Evolutionary conservation across 2,113 vertebrate genomes (phyloP), one percentile per base, ranked within the genome.

Genomic region (Panthera leo): DNA sequence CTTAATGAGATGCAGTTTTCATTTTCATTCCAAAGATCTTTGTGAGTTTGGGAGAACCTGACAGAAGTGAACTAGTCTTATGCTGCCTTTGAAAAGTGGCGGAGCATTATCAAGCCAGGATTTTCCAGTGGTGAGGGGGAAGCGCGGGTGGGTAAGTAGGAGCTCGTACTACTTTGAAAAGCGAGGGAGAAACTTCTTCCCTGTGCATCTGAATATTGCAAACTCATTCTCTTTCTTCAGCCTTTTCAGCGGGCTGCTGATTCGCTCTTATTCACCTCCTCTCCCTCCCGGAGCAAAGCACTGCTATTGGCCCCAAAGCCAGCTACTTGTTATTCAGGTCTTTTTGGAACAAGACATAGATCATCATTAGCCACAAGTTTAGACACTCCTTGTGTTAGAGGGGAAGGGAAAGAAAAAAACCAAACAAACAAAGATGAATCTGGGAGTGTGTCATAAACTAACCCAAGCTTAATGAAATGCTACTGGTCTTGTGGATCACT

Each of bases 1-100:
- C 58, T 94, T 95, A 92, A 91, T 92, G 61, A 91, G 92, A 95
- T 36, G 70, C 31, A 79, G 16, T 86, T 88, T 95, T 96, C 19
- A 25, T 70, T 88, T 88, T 87, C 53, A 36, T 68, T 84, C 89
- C 51, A 80, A 88, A 96, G 85, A 73, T 70, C 51, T 88, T 61
- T 36, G 68, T 89, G 58, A 76, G 45, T 39, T 75, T 83, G 16
- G 45, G 45, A 93, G 15, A 67, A 75, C 9, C 63, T 71, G 45
- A 80, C 51, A 63, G 89, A 70, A 51, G 78, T 70, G 29, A 92
- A 83, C 23, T 34, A 48, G 45, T 73, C 92, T 63, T 63, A 7
- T 7, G 15, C 12, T 15, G 68, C 19, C 34, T 68, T 79, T 73
- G 48, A 86, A 68, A 89, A 48, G 34, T 48, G 27, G 51, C 45